Evolutionary conservation across 2,113 vertebrate species (phyloP).

Genomic region (Siniperca chuatsi): DNA sequence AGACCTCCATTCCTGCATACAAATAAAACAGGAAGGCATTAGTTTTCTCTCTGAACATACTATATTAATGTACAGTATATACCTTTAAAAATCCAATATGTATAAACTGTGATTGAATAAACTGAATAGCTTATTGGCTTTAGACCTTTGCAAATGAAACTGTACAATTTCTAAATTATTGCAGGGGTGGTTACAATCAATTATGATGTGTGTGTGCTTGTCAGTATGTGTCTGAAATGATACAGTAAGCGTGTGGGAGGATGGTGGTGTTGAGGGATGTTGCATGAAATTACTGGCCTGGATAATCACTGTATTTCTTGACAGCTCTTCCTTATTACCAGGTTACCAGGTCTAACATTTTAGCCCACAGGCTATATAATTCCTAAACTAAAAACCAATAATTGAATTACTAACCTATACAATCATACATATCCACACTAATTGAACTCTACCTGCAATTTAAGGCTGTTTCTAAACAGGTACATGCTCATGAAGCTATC

Average conservation of each 20-base stretch:
- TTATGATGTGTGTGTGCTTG: neutral
- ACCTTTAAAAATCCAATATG: neutral
- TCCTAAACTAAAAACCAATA: neutral
- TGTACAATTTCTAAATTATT: neutral
- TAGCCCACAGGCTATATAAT: neutral
- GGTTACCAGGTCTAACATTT: constrained; percentile 33
- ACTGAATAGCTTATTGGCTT: neutral
- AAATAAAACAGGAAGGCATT: constrained; percentile 4
- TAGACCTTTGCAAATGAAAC: neutral
- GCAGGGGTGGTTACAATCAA: neutral
- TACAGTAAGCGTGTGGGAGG: neutral
- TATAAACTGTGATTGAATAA: neutral
- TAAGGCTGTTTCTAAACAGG: neutral
- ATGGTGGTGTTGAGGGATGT: neutral
- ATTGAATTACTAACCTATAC: neutral
- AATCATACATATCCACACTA: neutral
- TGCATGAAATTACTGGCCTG: constrained; percentile 29
- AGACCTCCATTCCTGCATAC: constrained; percentile 12
- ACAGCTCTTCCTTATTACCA: constrained; percentile 39
- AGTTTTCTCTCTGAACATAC: neutral
- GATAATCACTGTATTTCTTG: constrained; percentile 17
- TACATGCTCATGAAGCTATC: neutral
- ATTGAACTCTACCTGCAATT: neutral
- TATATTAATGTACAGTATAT: neutral
- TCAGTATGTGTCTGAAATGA: constrained; percentile 9